A percentile compares a stretch with the other conserved stretches of the same genome.
Evolutionary conservation across 2,113 vertebrate species (phyloP).

Genomic region (Ondatra zibethicus): DNA sequence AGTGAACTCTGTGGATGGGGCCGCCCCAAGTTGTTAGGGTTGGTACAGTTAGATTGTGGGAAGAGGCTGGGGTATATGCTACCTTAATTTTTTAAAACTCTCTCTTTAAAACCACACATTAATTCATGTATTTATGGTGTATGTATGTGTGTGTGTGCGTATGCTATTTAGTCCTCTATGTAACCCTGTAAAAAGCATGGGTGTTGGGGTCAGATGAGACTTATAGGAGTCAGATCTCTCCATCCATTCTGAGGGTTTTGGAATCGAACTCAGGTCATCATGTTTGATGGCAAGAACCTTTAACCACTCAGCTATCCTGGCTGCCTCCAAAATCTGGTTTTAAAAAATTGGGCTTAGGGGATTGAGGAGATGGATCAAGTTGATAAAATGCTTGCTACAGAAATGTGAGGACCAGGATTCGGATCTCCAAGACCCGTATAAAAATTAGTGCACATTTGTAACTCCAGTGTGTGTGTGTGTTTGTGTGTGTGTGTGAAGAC

Average conservation of each 20-base stretch:
- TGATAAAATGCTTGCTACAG: background rate
- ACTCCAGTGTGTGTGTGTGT: background rate
- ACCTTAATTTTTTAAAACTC: background rate
- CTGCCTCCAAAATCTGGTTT: background rate
- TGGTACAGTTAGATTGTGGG: too few species aligned
- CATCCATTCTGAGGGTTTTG: background rate
- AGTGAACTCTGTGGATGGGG: background rate
- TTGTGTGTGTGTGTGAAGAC: background rate
- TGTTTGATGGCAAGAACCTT: background rate
- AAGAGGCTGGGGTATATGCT: background rate
- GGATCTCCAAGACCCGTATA: background rate
- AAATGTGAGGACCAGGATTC: background rate
- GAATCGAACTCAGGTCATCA: background rate
- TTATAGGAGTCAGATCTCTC: background rate
- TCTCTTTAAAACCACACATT: background rate
- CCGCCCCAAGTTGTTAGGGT: background rate
- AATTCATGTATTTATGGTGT: background rate
- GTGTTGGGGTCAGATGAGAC: background rate
- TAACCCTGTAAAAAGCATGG: background rate
- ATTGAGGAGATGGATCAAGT: background rate
- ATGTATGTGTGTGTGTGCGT: background rate
- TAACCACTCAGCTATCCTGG: background rate
- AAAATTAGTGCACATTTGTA: background rate
- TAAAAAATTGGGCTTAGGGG: background rate
- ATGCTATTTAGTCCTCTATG: background rate